Conservation (phyloP, 2,113 vertebrate species). For the Daubentonia madagascariensis region DNA sequence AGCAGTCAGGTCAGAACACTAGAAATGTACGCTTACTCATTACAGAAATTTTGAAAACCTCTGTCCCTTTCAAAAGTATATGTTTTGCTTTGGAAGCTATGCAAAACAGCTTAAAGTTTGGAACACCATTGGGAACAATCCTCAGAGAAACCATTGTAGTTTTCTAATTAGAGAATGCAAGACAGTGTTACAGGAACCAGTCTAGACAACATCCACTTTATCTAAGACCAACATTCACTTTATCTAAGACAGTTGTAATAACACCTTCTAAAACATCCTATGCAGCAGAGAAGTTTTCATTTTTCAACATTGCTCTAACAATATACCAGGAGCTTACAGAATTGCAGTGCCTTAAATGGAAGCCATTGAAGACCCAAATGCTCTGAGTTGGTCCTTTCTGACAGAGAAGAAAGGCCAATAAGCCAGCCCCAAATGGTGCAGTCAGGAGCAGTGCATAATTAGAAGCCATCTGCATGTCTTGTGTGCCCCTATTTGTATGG, state of each 20-base stretch:
- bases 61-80: background rate
- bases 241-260: background rate
- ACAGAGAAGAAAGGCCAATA: conserved; percentile 68
- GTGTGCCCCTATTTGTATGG: conserved; percentile 57
- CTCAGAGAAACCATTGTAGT: conserved; percentile 27
- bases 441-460: conserved; percentile 67
- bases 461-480: conserved; percentile 67
- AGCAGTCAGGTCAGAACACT: conserved; percentile 44
- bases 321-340: background rate
- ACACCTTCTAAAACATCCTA: background rate
- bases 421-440: conserved; percentile 62
- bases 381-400: conserved; percentile 57
- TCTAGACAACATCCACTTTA: background rate
- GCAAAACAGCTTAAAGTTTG: background rate
- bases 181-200: background rate
- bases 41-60: conserved; percentile 39
- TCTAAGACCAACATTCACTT: background rate
- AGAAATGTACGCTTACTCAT: conserved; percentile 25
- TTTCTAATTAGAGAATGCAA: conserved; percentile 59
- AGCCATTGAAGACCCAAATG: conserved; percentile 18
- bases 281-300: background rate
- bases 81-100: conserved; percentile 8
- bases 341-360: background rate
- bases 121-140: background rate
- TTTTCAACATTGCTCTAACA: background rate